Conservation (phyloP, 2,888 invertebrate genomes). For the Dryococelus australis region DNA sequence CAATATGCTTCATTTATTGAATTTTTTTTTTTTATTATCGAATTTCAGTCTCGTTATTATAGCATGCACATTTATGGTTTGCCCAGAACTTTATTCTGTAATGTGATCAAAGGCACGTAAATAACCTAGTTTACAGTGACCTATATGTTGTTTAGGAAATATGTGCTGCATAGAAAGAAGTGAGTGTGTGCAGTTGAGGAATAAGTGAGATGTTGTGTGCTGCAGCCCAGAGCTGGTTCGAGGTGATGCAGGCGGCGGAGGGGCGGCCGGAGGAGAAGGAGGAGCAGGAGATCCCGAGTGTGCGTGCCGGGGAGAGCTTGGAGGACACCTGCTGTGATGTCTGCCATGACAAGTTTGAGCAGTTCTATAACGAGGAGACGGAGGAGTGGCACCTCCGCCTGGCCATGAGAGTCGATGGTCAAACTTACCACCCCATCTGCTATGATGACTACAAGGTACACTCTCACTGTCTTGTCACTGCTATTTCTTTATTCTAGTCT, state of each 20-base stretch:
- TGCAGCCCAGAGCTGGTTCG: conserved; percentile 87
- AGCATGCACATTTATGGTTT: too few relatives aligned
- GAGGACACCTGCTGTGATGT: conserved; percentile 80
- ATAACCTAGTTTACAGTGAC: too few relatives aligned
- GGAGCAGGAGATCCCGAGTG: conserved; percentile 71
- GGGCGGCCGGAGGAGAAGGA: conserved; percentile 65
- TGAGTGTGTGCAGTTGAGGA: too few relatives aligned
- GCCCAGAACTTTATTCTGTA: too few relatives aligned
- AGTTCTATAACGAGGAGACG: conserved; percentile 95
- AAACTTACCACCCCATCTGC: conserved; percentile 89
- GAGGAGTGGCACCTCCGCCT: conserved; percentile 97
- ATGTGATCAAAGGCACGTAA: too few relatives aligned
- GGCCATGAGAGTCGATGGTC: conserved; percentile 77
- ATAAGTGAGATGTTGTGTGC: background rate
- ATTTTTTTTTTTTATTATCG: too few relatives aligned
- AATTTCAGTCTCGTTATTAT: too few relatives aligned
- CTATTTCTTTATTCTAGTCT: conserved; percentile 35
- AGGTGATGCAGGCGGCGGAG: conserved; percentile 71
- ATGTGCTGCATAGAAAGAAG: too few relatives aligned
- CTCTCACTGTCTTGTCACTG: background rate
- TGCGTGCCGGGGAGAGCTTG: conserved; percentile 72
- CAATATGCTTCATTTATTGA: too few relatives aligned
- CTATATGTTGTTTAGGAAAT: too few relatives aligned
- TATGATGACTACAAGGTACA: conserved; percentile 83
- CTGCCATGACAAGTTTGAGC: conserved; percentile 92